These are phyloP conservation scores for Axinella damicornis DNA, from an alignment of 37 sponge, comb jelly and placozoan species.

Conservation along the genomic window DNA sequence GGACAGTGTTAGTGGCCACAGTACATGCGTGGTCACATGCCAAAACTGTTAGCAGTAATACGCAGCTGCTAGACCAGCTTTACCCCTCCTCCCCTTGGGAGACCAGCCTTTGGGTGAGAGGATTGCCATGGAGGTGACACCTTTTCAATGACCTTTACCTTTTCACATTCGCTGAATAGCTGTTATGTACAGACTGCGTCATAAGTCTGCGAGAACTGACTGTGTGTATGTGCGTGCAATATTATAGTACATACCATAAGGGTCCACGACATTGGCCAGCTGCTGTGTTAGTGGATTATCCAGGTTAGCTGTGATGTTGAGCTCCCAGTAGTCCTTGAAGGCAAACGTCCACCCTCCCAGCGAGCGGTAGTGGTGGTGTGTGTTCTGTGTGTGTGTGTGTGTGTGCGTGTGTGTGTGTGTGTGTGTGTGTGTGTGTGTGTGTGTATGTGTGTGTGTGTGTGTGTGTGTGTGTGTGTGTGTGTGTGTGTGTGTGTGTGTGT, in stretches of 20 bases:
- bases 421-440: slow-evolving; percentile 51
- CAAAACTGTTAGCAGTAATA: too few relatives aligned
- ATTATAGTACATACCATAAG: slow-evolving; percentile 54
- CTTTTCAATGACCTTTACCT: too few relatives aligned
- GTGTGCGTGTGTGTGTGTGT: slow-evolving; percentile 15
- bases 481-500: slow-evolving; percentile 69
- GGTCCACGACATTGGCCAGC: slow-evolving; percentile 78
- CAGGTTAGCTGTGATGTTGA: slow-evolving; percentile 76
- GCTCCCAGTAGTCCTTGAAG: slow-evolving; percentile 81
- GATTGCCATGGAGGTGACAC: too few relatives aligned
- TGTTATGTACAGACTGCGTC: too few relatives aligned
- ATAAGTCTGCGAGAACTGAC: too few relatives aligned
- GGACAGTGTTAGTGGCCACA: too few relatives aligned
- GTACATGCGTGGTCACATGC: too few relatives aligned
- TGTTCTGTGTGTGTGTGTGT: slow-evolving; percentile 39
- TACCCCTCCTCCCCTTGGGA: too few relatives aligned
- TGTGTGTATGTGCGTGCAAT: too few relatives aligned
- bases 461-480: slow-evolving; percentile 26
- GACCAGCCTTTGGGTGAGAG: too few relatives aligned
- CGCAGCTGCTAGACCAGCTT: too few relatives aligned
- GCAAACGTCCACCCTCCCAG: slow-evolving; percentile 95
- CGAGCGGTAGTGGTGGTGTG: slow-evolving; percentile 85
- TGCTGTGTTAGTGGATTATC: slow-evolving; percentile 49
- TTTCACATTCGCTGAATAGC: too few relatives aligned
- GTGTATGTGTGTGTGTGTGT: slow-evolving; percentile 41